Conservation (phyloP, 2,888 invertebrate genomes). For the Morpho deidamia region DNA sequence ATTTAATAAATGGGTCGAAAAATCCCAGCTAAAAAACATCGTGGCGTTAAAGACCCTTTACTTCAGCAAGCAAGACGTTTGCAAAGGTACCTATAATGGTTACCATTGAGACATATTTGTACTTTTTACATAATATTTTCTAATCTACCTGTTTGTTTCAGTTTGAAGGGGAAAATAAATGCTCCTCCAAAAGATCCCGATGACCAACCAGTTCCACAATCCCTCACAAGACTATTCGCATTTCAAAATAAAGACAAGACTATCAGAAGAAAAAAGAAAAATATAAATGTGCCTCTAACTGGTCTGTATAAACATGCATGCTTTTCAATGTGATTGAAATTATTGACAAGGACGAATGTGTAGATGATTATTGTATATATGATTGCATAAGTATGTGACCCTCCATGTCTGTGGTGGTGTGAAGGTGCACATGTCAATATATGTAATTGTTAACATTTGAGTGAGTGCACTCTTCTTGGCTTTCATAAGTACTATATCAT, state of each 20-base stretch:
- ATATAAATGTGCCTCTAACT: slow-evolving; percentile 12
- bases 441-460: no score
- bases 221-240: slow-evolving; percentile 80
- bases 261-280: slow-evolving; percentile 34
- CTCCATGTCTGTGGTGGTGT: no score
- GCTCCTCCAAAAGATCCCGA: slow-evolving; percentile 84
- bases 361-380: no score
- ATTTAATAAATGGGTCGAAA: slow-evolving; percentile 81
- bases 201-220: slow-evolving; percentile 86
- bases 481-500: no score
- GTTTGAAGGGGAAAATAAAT: slow-evolving; percentile 85
- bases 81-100: slow-evolving; percentile 67
- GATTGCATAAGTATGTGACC: no score
- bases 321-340: no score
- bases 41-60: slow-evolving; percentile 86
- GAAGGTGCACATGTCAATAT: no score
- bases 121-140: no score
- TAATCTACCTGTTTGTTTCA: slow-evolving; percentile 39
- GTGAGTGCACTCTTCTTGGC: no score
- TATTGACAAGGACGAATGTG: no score
- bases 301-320: slow-evolving; percentile 2
- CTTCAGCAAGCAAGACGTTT: slow-evolving; percentile 82
- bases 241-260: slow-evolving; percentile 39
- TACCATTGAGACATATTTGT: no score
- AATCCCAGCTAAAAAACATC: slow-evolving; percentile 89